A percentile compares a stretch with the other conserved stretches of the same genome.
phyloP scores from a whole-genome alignment of 2,113 vertebrate species.

The Elgaria multicarinata region DNA sequence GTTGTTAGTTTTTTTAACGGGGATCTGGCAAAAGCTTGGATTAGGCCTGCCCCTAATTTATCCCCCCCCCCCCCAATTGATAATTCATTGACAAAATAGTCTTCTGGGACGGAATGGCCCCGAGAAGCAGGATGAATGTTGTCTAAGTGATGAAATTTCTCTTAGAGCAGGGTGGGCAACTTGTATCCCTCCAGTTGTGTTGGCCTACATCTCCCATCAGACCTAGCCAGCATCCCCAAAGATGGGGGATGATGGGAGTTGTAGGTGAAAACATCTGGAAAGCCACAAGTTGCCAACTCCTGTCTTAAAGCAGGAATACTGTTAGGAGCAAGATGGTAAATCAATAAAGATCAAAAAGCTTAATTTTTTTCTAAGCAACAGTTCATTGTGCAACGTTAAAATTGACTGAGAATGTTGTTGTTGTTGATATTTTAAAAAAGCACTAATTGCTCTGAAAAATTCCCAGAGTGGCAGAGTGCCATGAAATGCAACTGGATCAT shows the following conservation, averaged over 20 bases:
- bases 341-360: neutral
- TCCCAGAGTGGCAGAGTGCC: neutral
- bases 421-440: too few relatives aligned
- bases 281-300: too few relatives aligned
- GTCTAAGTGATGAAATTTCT: neutral
- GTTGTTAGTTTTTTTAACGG: neutral
- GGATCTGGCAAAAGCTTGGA: neutral
- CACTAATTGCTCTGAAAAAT: neutral
- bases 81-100: neutral
- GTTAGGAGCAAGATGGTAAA: neutral
- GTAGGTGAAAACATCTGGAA: too few relatives aligned
- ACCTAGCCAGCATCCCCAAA: too few relatives aligned
- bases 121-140: neutral
- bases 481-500: neutral
- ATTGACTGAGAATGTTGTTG: too few relatives aligned
- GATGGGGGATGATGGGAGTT: too few relatives aligned
- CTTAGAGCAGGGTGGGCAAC: neutral
- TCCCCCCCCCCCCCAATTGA: neutral
- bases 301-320: neutral
- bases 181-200: too few relatives aligned
- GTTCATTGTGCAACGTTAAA: neutral
- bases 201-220: too few relatives aligned
- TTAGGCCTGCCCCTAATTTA: neutral
- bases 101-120: neutral
- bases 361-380: neutral